A percentile compares a stretch with the other conserved stretches of the same genome.
These are phyloP conservation scores for Vulpes vulpes DNA, from an alignment of 2,113 vertebrate genomes.

Conservation along the genomic window DNA sequence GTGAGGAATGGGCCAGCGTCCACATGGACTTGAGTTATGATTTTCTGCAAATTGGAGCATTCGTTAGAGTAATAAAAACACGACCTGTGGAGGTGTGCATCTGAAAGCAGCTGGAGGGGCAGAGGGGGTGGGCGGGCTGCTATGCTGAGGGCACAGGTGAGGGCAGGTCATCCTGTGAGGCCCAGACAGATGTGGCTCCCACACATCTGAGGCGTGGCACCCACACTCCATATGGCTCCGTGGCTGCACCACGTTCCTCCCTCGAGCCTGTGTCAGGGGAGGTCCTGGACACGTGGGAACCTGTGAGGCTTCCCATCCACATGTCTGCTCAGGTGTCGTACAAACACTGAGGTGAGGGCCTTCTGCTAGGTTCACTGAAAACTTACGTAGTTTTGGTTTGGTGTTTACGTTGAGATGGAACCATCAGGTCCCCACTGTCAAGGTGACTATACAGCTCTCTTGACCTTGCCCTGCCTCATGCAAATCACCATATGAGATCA, in stretches of 20 bases:
- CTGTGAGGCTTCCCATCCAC: rapidly evolving
- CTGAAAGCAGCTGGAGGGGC: rapidly evolving
- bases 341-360: too few relatives aligned
- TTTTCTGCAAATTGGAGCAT: not conserved
- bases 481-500: rapidly evolving
- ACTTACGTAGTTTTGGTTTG: rapidly evolving
- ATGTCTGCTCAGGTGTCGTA: rapidly evolving
- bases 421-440: too few relatives aligned
- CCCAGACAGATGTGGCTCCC: not conserved
- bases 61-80: not conserved
- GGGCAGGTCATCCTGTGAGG: not conserved
- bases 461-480: rapidly evolving
- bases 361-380: too few relatives aligned
- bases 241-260: rapidly evolving
- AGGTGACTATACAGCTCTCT: rapidly evolving
- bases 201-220: too few relatives aligned
- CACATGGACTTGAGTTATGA: not conserved
- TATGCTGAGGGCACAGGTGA: rapidly evolving
- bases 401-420: not conserved
- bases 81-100: not conserved
- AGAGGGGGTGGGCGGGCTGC: rapidly evolving
- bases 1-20: not conserved
- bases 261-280: rapidly evolving
- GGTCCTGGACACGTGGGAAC: rapidly evolving
- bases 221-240: rapidly evolving